Evolutionary conservation across 2,113 vertebrate species (phyloP).

Genomic region (Silurus meridionalis): DNA sequence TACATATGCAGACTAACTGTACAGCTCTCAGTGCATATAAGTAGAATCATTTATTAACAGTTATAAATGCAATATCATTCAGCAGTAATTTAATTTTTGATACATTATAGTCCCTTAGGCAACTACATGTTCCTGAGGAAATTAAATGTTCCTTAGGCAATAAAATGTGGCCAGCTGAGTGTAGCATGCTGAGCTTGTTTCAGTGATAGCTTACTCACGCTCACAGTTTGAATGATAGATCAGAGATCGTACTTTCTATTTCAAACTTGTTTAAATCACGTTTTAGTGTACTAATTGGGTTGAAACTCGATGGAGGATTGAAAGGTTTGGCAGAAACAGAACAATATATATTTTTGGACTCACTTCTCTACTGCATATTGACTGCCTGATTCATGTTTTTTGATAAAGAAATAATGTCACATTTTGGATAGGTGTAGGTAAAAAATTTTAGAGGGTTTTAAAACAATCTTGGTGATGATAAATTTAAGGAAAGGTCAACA

Average conservation of each 20-base stretch:
- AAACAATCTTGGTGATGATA: not conserved
- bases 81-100: not conserved
- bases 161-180: conserved; percentile 5
- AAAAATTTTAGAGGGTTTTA: not conserved
- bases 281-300: conserved; percentile 27
- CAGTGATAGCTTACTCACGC: not conserved
- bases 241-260: conserved; percentile 7
- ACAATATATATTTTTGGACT: conserved; percentile 12
- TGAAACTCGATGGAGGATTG: conserved; percentile 22
- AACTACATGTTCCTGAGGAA: not conserved
- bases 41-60: not conserved
- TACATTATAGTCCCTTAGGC: conserved; percentile 4
- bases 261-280: conserved; percentile 44
- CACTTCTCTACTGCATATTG: conserved; percentile 38
- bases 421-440: not conserved
- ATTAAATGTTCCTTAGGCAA: not conserved
- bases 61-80: not conserved
- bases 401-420: conserved; percentile 3
- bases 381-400: conserved; percentile 28
- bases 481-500: not conserved
- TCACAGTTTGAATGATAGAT: conserved; percentile 11
- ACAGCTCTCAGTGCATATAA: not conserved
- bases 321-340: conserved; percentile 14
- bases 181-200: conserved; percentile 24
- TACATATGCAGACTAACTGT: not conserved